Conservation (phyloP, 2,888 invertebrate genomes). For the Clivina fossor region DNA sequence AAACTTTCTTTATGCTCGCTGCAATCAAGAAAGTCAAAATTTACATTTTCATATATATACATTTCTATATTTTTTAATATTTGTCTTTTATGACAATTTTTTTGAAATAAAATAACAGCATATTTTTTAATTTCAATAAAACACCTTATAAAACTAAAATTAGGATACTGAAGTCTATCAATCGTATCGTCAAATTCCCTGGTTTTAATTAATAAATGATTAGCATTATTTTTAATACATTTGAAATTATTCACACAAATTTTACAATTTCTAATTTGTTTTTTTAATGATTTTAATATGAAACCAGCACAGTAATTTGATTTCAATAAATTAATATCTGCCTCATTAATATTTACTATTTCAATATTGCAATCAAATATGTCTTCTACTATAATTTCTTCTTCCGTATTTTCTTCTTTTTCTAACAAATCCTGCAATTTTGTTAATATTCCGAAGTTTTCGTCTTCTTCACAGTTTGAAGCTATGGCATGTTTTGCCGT, state of each 20-base stretch:
- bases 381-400: no score
- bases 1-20: neutral
- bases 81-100: neutral
- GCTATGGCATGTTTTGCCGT: neutral
- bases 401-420: no score
- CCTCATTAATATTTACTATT: neutral
- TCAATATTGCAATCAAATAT: no score
- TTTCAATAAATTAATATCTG: neutral
- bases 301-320: conserved; percentile 6
- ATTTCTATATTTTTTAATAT: neutral
- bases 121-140: neutral
- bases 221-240: neutral
- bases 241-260: neutral
- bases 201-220: neutral
- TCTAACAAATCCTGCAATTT: neutral
- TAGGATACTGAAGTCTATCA: neutral
- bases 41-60: neutral
- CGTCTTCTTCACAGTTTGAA: conserved; percentile 3
- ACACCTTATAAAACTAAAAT: neutral
- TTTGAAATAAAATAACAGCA: neutral
- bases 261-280: neutral
- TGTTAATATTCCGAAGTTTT: neutral
- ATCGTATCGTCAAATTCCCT: conserved; percentile 1
- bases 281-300: neutral
- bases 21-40: conserved; percentile 1